These are phyloP conservation scores for Promerops cafer DNA, from an alignment of 2,113 vertebrate genomes.

Conservation along the genomic window DNA sequence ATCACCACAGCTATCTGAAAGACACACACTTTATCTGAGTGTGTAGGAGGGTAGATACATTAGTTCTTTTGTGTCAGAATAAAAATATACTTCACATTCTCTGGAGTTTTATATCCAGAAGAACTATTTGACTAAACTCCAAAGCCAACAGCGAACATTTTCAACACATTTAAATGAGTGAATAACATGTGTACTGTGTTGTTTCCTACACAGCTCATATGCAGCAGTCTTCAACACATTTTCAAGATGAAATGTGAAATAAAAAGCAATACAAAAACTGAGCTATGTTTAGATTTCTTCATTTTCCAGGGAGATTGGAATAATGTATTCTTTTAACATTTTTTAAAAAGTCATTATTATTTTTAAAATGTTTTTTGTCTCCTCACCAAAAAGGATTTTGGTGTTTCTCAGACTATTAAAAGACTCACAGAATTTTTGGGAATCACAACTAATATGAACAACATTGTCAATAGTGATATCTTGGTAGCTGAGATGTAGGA, in stretches of 20 bases:
- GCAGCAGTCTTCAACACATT: not conserved
- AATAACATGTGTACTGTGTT: not conserved
- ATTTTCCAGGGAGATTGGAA: not conserved
- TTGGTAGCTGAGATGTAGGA: not conserved
- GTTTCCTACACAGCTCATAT: not conserved
- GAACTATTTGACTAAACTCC: slow-evolving; percentile 30
- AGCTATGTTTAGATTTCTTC: not conserved
- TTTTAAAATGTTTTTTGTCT: not conserved
- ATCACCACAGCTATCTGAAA: not conserved
- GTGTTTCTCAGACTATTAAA: not conserved
- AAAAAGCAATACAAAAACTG: not conserved
- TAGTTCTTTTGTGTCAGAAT: not conserved
- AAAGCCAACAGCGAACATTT: not conserved
- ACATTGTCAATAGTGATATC: not conserved
- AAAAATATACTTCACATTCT: slow-evolving; percentile 28
- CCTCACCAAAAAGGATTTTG: not conserved
- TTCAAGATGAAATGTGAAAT: not conserved
- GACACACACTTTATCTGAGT: not conserved
- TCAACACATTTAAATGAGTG: not conserved
- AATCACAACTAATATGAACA: not conserved
- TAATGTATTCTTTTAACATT: not conserved
- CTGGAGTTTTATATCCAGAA: not conserved
- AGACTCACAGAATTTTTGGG: not conserved
- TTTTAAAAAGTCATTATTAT: not conserved
- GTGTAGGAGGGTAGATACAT: not conserved